These are phyloP conservation scores for Cephus cinctus DNA, from an alignment of 1,140 invertebrate species.

Conservation along the genomic window DNA sequence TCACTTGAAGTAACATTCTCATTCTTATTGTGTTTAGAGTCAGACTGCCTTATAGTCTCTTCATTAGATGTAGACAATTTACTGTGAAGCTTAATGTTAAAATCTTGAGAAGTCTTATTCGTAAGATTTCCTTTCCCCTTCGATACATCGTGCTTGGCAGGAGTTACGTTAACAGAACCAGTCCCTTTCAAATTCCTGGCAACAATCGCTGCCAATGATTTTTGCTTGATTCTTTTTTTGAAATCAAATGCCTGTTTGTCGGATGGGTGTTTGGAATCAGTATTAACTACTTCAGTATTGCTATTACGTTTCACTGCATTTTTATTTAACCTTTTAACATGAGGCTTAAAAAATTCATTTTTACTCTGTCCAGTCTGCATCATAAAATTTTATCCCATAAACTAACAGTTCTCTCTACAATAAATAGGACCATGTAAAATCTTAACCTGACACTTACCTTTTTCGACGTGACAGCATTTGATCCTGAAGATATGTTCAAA, in stretches of 20 bases:
- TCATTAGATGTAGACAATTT: too few species aligned
- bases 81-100: too few species aligned
- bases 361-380: conserved; percentile 8
- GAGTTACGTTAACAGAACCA: background rate
- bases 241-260: background rate
- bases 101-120: too few species aligned
- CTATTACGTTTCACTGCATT: background rate
- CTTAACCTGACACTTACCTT: conserved; percentile 34
- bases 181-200: conserved; percentile 27
- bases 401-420: background rate
- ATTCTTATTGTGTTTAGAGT: too few species aligned
- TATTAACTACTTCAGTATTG: background rate
- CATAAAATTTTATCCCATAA: background rate
- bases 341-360: conserved; percentile 17
- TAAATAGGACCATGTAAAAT: background rate
- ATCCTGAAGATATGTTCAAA: conserved; percentile 31
- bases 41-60: too few species aligned
- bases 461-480: background rate
- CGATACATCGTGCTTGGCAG: background rate
- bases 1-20: too few species aligned
- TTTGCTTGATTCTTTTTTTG: conserved; percentile 45
- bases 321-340: conserved; percentile 13
- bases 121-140: too few species aligned
- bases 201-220: conserved; percentile 40
- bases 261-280: background rate